Evolutionary conservation across 2,888 invertebrate genomes (phyloP).

Genomic region (Neocrepidodera transversa): DNA sequence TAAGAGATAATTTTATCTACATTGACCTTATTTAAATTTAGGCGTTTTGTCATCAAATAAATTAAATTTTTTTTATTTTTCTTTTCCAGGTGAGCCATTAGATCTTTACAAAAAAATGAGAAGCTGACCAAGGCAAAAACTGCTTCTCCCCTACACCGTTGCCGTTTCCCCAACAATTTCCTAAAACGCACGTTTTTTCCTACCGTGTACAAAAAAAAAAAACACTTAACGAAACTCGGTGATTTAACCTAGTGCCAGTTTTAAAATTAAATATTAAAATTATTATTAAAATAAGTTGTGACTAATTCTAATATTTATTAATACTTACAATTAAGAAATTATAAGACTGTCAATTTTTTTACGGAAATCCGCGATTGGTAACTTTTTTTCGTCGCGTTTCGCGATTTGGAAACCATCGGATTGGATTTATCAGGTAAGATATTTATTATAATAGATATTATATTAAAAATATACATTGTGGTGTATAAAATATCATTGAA

Average conservation of each 20-base stretch:
- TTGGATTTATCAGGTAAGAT: too few relatives aligned
- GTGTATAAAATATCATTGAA: too few relatives aligned
- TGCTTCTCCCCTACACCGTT: conserved; percentile 29
- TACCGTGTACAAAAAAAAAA: conserved; percentile 2
- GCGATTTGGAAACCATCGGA: too few relatives aligned
- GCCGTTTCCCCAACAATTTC: conserved; percentile 17
- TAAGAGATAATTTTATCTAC: too few relatives aligned
- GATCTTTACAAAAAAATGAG: conserved; percentile 34
- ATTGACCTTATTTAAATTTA: too few relatives aligned
- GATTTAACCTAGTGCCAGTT: conserved; percentile 21
- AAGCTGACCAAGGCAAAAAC: conserved; percentile 43
- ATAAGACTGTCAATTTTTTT: conserved; percentile 16
- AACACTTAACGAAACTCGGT: neutral
- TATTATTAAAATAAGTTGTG: conserved; percentile 9
- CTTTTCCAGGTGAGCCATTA: conserved; percentile 33
- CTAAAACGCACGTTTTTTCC: neutral
- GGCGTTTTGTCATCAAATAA: neutral
- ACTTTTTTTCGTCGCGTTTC: too few relatives aligned
- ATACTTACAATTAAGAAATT: conserved; percentile 11
- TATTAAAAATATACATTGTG: too few relatives aligned
- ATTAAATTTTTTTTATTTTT: conserved; percentile 3
- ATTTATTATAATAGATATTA: too few relatives aligned
- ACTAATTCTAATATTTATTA: conserved; percentile 20
- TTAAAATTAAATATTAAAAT: conserved; percentile 7
- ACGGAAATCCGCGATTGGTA: too few relatives aligned